A percentile compares a stretch with the other conserved stretches of the same genome.
phyloP scores from a whole-genome alignment of 2,797 vertebrate genomes.

The Calcarius lapponicus region DNA sequence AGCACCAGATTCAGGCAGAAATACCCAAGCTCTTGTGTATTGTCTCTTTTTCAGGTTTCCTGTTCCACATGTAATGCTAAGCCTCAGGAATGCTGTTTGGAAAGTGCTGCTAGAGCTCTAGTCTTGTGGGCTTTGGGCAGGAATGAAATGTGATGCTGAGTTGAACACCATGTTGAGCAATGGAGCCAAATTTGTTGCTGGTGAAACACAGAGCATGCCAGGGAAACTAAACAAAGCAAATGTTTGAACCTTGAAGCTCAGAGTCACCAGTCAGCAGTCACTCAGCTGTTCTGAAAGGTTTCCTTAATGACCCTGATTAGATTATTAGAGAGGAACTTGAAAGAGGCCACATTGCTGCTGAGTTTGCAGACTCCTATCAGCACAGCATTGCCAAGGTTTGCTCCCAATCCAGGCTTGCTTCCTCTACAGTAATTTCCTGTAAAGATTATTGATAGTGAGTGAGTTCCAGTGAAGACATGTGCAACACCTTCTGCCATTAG shows the following conservation, averaged over 20 bases:
- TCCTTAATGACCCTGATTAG: background rate
- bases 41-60: background rate
- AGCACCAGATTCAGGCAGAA: background rate
- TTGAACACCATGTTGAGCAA: background rate
- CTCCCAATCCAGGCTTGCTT: background rate
- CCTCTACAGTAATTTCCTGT: background rate
- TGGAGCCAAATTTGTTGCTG: background rate
- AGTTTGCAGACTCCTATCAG: background rate
- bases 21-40: background rate
- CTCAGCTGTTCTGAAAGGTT: slow-evolving; percentile 11
- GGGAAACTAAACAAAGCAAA: background rate
- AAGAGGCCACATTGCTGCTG: background rate
- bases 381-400: background rate
- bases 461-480: background rate
- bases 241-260: background rate
- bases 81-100: background rate
- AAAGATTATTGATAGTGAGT: background rate
- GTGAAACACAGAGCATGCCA: background rate
- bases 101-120: background rate
- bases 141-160: background rate
- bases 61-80: background rate
- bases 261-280: background rate
- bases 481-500: background rate
- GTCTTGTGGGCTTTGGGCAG: background rate
- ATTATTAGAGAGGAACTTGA: slow-evolving; percentile 9